Conservation (phyloP, 1,140 invertebrate genomes). For the Trialeurodes vaporariorum region DNA sequence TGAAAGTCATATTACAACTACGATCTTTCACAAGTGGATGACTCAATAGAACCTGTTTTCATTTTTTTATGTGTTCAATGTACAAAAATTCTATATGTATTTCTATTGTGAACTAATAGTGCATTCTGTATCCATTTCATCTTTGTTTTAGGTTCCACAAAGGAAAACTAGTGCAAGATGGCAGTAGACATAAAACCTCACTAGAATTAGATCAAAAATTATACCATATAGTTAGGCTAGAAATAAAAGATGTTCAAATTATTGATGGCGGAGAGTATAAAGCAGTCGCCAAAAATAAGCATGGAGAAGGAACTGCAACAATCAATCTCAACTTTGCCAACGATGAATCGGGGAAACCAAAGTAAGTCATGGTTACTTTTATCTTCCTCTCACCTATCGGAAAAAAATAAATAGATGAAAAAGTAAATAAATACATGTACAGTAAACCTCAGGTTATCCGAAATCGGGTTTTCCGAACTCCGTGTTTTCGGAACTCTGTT, state of each 20-base stretch:
- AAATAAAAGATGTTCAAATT: constrained; percentile 70
- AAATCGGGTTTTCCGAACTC: too few species aligned
- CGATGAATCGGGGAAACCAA: constrained; percentile 56
- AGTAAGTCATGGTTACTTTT: constrained; percentile 54
- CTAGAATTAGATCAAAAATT: constrained; percentile 75
- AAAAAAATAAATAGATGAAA: not conserved
- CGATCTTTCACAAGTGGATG: too few species aligned
- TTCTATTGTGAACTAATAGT: not conserved
- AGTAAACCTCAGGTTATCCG: not conserved
- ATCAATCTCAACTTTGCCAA: constrained; percentile 90
- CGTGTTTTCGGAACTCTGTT: too few species aligned
- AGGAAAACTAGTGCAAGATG: constrained; percentile 61
- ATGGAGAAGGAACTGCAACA: constrained; percentile 82
- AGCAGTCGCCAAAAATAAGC: constrained; percentile 80
- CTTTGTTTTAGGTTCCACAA: constrained; percentile 62
- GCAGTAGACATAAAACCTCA: constrained; percentile 60
- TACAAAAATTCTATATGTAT: not conserved
- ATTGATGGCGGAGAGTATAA: constrained; percentile 86
- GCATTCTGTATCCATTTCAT: not conserved
- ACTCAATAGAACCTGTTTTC: too few species aligned
- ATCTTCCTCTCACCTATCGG: not conserved
- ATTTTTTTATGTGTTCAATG: not conserved
- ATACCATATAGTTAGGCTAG: constrained; percentile 75
- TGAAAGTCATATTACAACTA: too few species aligned
- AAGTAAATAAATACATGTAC: not conserved